phyloP scores from a whole-genome alignment of 1,140 invertebrate genomes.

The Drosophila sproati region DNA sequence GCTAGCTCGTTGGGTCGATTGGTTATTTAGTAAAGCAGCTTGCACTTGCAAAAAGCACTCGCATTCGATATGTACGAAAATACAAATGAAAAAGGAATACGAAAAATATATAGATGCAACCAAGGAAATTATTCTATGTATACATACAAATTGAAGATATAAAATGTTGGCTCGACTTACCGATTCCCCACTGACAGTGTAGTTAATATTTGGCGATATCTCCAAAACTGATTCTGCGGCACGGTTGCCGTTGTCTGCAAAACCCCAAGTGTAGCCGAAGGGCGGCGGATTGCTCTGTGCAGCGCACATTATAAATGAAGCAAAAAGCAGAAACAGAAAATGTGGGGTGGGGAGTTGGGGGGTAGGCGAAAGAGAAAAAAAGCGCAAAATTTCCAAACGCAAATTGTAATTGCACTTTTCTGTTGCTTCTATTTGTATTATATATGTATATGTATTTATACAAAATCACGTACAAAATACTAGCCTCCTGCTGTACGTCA shows the following conservation, averaged over 20 bases:
- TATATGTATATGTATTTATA: conserved; percentile 77
- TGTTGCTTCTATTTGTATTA: conserved; percentile 79
- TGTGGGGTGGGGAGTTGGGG: conserved; percentile 6
- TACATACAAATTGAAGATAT: conserved; percentile 42
- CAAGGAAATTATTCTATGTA: conserved; percentile 53
- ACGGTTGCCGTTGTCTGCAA: conserved; percentile 81
- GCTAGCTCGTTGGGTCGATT: conserved; percentile 51
- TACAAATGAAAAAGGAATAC: conserved; percentile 25
- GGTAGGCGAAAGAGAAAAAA: conserved; percentile 76
- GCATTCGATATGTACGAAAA: conserved; percentile 33
- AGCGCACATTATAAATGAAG: conserved; percentile 81
- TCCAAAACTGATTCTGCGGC: conserved; percentile 82
- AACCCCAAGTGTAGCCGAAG: conserved; percentile 84
- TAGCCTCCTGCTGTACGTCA: conserved; percentile 70
- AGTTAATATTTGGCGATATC: conserved; percentile 84
- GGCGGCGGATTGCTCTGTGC: conserved; percentile 84
- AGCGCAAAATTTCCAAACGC: conserved; percentile 83
- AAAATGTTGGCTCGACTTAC: conserved; percentile 59
- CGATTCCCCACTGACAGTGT: conserved; percentile 84
- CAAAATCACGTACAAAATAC: conserved; percentile 81
- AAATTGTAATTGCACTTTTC: conserved; percentile 82
- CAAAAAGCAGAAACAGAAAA: conserved; percentile 45
- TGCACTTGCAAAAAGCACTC: conserved; percentile 67
- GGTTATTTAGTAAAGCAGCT: conserved; percentile 64
- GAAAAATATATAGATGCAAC: conserved; percentile 44